phyloP scores from a whole-genome alignment of 1,140 invertebrate species.

The Dufourea novaeangliae region DNA sequence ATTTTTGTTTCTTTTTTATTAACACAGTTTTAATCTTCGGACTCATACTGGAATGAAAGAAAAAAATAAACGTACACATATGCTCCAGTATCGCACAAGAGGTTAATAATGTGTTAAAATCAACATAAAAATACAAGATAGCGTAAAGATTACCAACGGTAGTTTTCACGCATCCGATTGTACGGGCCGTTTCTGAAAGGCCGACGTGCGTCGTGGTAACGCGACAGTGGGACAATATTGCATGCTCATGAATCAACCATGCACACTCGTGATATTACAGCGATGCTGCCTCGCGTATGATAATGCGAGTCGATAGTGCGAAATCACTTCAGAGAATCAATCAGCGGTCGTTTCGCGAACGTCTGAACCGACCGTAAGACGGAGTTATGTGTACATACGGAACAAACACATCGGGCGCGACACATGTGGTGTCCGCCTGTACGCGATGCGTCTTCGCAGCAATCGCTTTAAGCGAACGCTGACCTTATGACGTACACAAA shows the following conservation, averaged over 20 bases:
- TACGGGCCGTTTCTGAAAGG: slow-evolving; percentile 34
- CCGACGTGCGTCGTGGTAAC: slow-evolving; percentile 46
- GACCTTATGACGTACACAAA: slow-evolving; percentile 38
- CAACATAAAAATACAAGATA: not conserved
- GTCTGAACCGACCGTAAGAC: slow-evolving; percentile 27
- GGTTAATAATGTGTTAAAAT: not conserved
- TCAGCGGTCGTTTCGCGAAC: slow-evolving; percentile 44
- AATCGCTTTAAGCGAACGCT: slow-evolving; percentile 43
- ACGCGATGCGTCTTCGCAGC: slow-evolving; percentile 23
- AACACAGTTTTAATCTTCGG: too few relatives aligned
- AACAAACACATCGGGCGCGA: slow-evolving; percentile 26
- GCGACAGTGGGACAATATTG: slow-evolving; percentile 61
- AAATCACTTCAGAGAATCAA: slow-evolving; percentile 59
- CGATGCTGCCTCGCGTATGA: slow-evolving; percentile 39
- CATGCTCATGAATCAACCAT: slow-evolving; percentile 59
- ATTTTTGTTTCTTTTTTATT: too few relatives aligned
- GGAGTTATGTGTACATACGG: not conserved
- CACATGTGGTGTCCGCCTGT: not conserved
- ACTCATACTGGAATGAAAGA: too few relatives aligned
- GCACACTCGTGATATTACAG: slow-evolving; percentile 49
- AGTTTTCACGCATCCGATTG: slow-evolving; percentile 7
- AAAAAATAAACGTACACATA: too few relatives aligned
- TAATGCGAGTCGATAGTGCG: slow-evolving; percentile 58
- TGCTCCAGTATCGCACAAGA: too few relatives aligned
- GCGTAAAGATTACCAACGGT: not conserved